Conservation (phyloP, 2,113 vertebrate genomes). For the Corynorhinus townsendii region DNA sequence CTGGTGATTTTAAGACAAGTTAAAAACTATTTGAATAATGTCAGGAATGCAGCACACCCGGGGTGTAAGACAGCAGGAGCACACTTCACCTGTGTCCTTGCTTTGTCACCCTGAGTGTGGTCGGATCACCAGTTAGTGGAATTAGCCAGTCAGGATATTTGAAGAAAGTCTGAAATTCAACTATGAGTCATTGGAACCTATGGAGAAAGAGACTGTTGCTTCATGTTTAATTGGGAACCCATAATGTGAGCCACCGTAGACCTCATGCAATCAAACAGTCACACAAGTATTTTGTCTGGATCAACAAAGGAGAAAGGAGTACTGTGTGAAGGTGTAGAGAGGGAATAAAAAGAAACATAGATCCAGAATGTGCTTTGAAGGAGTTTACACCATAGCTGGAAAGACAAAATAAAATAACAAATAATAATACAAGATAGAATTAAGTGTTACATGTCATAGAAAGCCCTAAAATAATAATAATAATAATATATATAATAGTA, state of each 20-base stretch:
- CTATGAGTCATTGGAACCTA: not conserved
- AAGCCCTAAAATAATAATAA: not conserved
- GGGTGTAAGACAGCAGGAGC: not conserved
- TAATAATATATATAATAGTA: not conserved
- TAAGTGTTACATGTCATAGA: not conserved
- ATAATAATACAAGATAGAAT: not conserved
- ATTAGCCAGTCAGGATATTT: not conserved
- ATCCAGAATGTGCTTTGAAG: not conserved
- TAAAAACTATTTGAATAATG: conserved; percentile 11
- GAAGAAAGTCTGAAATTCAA: not conserved
- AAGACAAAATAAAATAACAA: not conserved
- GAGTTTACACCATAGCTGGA: not conserved
- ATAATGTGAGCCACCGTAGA: not conserved
- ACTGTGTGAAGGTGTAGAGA: not conserved
- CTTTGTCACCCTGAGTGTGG: not conserved
- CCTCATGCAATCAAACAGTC: not conserved
- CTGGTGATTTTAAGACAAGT: conserved; percentile 45
- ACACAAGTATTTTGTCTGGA: not conserved
- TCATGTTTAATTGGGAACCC: not conserved
- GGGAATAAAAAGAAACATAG: not conserved
- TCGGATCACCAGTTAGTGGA: not conserved
- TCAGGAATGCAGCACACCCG: conserved; percentile 44
- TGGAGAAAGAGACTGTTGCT: not conserved
- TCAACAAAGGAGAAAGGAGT: not conserved
- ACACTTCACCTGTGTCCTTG: not conserved